Evolutionary conservation across 2,888 invertebrate genomes (phyloP), one percentile per base, ranked within the genome.

Genomic region (Drosophila prolongata): DNA sequence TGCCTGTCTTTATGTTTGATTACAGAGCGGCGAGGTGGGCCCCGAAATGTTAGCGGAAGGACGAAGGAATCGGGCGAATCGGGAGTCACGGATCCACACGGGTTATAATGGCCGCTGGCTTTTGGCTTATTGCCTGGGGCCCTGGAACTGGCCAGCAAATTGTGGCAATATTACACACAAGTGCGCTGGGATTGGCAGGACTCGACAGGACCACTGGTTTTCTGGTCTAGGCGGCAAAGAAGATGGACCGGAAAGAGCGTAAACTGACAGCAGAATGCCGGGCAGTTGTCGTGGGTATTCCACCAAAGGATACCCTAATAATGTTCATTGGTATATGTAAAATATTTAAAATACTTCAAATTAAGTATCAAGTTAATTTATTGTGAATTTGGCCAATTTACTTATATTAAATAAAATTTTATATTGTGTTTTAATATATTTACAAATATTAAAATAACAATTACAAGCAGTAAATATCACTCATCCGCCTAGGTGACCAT

Each of bases 1-100:
- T 11, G 1, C 3, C 3, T 14, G 2, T 2, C 10, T 11, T 66
- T 10, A 14, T 30, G 47, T 30, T 83, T 76, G 80, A 81, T 81
- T 83, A 80, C 58, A 49, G 53, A 13, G 24, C 50, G 38, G 54
- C 69, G 78, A 80, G 84, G 70, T 64, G 55, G 43, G 53, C 65
- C 65, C 19, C 34, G 13, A 11, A 46, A 56, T 61, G 37, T 69
- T 66, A 30, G 44, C 30, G 34, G 47, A 11, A 8, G 49, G 35
- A 35, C 6, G 49, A 34, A 5, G 16, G 13, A n/a, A 11, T 38
- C 37, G 30, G 24, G 27, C 11, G 8, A 38, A 10, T 38, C 38
- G 30, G 27, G 27, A 24, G 24, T 24, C 24, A 24, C 11, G 8
- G 6, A 11, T 14, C 16, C 49, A 43, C 37, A 55, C 34, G 59